These are phyloP conservation scores for Tachuris rubrigastra DNA, from an alignment of 2,113 vertebrate species.

Conservation along the genomic window DNA sequence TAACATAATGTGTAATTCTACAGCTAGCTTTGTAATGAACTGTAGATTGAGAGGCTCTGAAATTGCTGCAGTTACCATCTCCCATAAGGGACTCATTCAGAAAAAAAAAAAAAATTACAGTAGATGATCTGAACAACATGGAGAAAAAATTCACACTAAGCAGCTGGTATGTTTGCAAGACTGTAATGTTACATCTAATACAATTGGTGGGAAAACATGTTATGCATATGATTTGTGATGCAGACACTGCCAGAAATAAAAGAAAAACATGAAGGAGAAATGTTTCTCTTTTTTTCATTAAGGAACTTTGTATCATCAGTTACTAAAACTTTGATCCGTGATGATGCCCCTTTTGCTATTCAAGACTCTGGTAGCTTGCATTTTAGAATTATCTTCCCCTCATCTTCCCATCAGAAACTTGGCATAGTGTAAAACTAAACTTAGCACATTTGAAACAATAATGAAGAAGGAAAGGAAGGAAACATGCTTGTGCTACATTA, in stretches of 20 bases:
- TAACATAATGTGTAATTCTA: not conserved
- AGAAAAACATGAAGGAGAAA: not conserved
- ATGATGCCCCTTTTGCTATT: not conserved
- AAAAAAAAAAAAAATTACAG: not conserved
- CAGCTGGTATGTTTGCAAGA: not conserved
- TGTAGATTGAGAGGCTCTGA: not conserved
- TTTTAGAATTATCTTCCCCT: not conserved
- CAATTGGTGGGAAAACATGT: not conserved
- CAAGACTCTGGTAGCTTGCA: not conserved
- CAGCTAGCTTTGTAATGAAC: not conserved
- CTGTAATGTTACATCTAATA: not conserved
- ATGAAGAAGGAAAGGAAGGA: not conserved
- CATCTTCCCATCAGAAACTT: not conserved
- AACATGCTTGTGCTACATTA: not conserved
- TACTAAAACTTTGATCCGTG: not conserved
- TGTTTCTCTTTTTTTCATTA: not conserved
- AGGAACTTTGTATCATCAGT: not conserved
- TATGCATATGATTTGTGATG: not conserved
- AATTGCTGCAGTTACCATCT: not conserved
- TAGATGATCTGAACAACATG: not conserved
- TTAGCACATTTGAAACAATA: not conserved
- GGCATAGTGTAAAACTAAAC: not conserved
- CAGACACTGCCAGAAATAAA: not conserved
- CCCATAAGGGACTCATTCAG: not conserved
- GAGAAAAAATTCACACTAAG: not conserved